Base-by-base conservation (phyloP, 1,140 invertebrate species). In the Euura saliciscinereae region DNA sequence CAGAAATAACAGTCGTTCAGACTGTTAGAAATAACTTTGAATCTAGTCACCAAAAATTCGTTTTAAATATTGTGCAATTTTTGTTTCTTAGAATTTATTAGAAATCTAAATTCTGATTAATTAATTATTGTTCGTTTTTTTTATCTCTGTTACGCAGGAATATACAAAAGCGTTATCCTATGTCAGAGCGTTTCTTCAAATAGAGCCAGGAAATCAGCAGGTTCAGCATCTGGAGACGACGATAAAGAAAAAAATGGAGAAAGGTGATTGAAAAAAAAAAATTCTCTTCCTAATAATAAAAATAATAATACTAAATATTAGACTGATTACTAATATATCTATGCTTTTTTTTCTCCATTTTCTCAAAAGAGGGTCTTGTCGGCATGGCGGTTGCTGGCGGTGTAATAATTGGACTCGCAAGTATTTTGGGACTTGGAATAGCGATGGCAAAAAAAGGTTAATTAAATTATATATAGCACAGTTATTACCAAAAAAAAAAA, bases 131-230 rank as follows among this genome's bases (percentile, higher is more conserved):
- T 8, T 73, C 59, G 69, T 73, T 74, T 43, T 28, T 28, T 28
- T 71, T 69, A 65, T 75, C 75, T 68, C 75, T 79, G 72, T 74
- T 86, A 5, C 86, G 42, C 77, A 94, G 91, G 94, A 98, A 83
- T 98, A 97, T 84, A 89, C 91, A 65, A 91, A 93, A 85, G 96
- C 97, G 0, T 84, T 97, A 65, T 91, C 94, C 45, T 98, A 96
- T 86, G 91, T 95, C 2, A 91, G 94, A 80, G 89, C 91, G 45
- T 94, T 99, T 80, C 88, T 97, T 11, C 90, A 93, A 82, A 93
- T 97, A 66, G 97, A 99, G 87, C 96, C 96, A n/a, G 91, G 90
- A 42, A 99, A 99, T 83, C 90, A 93, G 77, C 97, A 99, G 90
- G 97, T 97, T 3, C 87, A 93, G 72, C 89, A 89, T 69, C 89